Conservation (phyloP, 2,888 invertebrate genomes). For the Helobdella robusta region DNA sequence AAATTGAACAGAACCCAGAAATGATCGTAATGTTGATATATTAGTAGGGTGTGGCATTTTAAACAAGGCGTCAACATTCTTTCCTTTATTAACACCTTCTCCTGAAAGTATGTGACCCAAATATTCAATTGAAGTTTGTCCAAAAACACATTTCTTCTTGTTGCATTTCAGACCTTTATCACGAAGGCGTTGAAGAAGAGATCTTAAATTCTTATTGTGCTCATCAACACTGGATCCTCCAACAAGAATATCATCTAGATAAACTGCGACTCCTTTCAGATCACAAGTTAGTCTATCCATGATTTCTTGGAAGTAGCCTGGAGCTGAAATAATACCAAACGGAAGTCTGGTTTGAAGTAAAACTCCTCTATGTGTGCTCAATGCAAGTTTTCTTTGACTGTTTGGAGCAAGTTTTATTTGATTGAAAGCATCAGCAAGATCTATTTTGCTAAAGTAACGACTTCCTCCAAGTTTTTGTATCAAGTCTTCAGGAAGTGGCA, state of each 20-base stretch:
- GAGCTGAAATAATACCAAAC: background rate
- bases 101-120: too few species aligned
- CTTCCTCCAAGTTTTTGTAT: background rate
- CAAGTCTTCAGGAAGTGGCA: conserved; percentile 1
- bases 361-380: background rate
- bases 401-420: background rate
- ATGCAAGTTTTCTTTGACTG: background rate
- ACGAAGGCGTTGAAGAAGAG: background rate
- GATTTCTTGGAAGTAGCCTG: conserved; percentile 6
- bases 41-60: background rate
- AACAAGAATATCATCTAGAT: conserved; percentile 5
- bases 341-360: background rate
- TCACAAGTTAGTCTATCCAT: background rate
- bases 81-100: background rate
- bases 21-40: conserved; percentile 11
- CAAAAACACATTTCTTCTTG: too few species aligned
- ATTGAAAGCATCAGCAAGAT: conserved; percentile 3
- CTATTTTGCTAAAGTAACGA: background rate
- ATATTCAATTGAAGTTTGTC: too few species aligned
- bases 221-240: too few species aligned
- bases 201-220: background rate
- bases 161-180: too few species aligned
- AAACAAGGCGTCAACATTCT: background rate
- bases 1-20: conserved; percentile 29
- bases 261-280: background rate